phyloP scores from a whole-genome alignment of 2,888 invertebrate species.

The Aradus depressus region DNA sequence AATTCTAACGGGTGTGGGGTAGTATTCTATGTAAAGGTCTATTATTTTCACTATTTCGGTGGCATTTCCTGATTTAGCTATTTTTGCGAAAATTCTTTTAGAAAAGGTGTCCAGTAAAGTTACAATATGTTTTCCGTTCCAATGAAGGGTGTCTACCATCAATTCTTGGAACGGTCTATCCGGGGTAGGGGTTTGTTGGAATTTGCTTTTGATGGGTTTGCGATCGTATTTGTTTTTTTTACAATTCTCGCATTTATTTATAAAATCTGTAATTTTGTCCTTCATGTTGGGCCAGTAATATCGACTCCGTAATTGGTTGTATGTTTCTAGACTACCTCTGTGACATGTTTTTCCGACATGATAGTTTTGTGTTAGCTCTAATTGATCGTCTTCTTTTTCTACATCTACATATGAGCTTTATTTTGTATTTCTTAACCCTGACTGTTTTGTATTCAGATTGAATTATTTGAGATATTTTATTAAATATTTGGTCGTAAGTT shows the following conservation, averaged over 20 bases:
- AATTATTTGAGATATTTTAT: neutral
- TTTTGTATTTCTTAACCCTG: constrained; percentile 1
- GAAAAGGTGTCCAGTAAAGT: too few species aligned
- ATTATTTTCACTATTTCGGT: too few species aligned
- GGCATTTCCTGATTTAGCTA: too few species aligned
- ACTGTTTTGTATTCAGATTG: constrained; percentile 1
- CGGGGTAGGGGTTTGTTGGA: neutral
- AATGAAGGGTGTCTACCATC: too few species aligned
- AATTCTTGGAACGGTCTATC: neutral
- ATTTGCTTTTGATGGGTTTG: constrained; percentile 7
- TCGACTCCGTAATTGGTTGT: constrained; percentile 11
- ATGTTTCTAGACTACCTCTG: constrained; percentile 16
- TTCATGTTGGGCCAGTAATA: constrained; percentile 19
- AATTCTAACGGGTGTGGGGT: too few species aligned
- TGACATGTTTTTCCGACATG: constrained; percentile 3
- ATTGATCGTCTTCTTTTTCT: neutral
- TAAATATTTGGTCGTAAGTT: constrained; percentile 1
- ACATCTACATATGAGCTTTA: constrained; percentile 1
- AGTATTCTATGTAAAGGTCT: too few species aligned
- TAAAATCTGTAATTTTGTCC: neutral
- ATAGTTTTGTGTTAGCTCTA: constrained; percentile 7
- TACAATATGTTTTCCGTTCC: too few species aligned
- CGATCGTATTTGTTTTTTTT: constrained; percentile 10
- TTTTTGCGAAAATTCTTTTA: too few species aligned
- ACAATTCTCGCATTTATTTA: constrained; percentile 15